phyloP scores from a whole-genome alignment of 2,113 vertebrate species.

The Laticauda laticaudata region DNA sequence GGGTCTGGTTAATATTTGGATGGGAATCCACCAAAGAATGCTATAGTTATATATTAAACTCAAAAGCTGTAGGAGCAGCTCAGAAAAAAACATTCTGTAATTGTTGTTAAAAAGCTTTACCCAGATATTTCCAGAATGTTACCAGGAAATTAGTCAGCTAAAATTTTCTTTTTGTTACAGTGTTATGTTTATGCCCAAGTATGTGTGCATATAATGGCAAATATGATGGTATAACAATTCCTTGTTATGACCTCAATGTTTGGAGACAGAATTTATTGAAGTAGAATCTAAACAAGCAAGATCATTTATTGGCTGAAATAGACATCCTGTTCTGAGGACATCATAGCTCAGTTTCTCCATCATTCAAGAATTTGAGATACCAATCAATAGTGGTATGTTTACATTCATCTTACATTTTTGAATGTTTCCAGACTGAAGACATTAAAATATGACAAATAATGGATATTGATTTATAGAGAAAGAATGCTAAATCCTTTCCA shows the following conservation, averaged over 20 bases:
- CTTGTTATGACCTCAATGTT: not conserved
- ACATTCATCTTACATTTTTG: not conserved
- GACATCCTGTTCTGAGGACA: not conserved
- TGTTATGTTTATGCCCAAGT: not conserved
- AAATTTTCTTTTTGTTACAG: not conserved
- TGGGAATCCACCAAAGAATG: not conserved
- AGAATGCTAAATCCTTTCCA: not conserved
- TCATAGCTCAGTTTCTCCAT: not conserved
- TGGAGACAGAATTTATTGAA: not conserved
- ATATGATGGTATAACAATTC: not conserved
- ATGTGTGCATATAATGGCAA: not conserved
- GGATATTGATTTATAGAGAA: not conserved
- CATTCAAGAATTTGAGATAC: not conserved
- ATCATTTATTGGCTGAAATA: not conserved
- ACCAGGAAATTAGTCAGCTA: not conserved
- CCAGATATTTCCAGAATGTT: not conserved
- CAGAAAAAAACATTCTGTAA: not conserved
- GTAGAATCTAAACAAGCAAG: not conserved
- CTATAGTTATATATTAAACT: not conserved
- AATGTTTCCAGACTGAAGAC: not conserved
- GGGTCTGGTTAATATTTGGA: not conserved
- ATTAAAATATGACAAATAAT: not conserved
- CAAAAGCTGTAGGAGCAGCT: not conserved
- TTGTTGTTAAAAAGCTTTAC: not conserved
- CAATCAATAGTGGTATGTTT: not conserved